Percentiles rank a stretch among this genome's conserved stretches.
Evolutionary conservation across 2,113 vertebrate genomes (phyloP).

Genomic region (Sorex araneus): DNA sequence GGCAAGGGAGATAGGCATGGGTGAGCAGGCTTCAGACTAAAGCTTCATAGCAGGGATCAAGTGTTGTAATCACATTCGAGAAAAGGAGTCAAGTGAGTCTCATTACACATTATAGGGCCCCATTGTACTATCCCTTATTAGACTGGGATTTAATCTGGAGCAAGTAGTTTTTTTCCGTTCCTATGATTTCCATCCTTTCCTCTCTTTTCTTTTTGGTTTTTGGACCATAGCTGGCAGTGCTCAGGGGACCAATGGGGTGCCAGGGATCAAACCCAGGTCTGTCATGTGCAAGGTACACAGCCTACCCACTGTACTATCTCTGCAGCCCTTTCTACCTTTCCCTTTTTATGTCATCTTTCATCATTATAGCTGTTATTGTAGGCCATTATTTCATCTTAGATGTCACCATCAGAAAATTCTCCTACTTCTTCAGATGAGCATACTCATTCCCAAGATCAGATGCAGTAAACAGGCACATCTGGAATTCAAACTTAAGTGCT

Average conservation of each 20-base stretch:
- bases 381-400: neutral
- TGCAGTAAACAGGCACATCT: neutral
- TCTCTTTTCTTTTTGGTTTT: no score
- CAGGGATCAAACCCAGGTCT: no score
- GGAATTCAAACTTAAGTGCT: neutral
- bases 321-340: neutral
- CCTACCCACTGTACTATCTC: no score
- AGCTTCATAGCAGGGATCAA: conserved; percentile 13
- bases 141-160: conserved; percentile 19
- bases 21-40: conserved; percentile 32
- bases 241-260: no score
- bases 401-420: neutral
- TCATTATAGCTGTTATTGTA: neutral
- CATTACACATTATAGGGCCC: neutral
- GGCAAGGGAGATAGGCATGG: conserved; percentile 15
- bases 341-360: neutral
- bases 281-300: no score
- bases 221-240: no score
- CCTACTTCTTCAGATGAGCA: neutral
- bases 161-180: neutral
- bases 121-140: neutral
- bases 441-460: neutral
- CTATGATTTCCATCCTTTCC: neutral
- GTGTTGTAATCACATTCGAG: conserved; percentile 11
- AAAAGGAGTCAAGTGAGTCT: conserved; percentile 56